Conservation (phyloP, 2,797 vertebrate species). For the Eulemur coronatus region DNA sequence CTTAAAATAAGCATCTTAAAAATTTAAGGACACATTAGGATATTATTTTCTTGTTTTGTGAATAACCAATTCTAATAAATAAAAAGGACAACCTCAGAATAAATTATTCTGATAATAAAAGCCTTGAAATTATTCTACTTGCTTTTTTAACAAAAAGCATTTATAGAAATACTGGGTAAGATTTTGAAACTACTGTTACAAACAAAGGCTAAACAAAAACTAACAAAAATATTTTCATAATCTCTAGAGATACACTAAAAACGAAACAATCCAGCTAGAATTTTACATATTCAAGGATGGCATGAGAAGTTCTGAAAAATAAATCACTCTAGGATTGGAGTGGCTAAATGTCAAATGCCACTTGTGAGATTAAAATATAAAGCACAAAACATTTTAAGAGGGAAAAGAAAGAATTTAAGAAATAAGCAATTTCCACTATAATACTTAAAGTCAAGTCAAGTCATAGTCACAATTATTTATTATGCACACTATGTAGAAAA, state of each 20-base stretch:
- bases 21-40: not conserved
- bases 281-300: not conserved
- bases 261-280: not conserved
- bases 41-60: not conserved
- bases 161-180: not conserved
- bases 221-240: not conserved
- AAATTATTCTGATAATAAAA: slow-evolving; percentile 18
- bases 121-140: not conserved
- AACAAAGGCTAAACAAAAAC: slow-evolving; percentile 12
- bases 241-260: not conserved
- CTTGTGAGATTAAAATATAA: slow-evolving; percentile 7
- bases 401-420: not conserved
- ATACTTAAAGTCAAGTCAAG: not conserved
- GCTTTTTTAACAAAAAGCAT: not conserved
- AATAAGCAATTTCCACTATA: not conserved
- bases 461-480: not conserved
- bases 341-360: not conserved
- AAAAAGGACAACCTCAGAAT: not conserved
- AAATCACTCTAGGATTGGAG: not conserved
- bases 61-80: not conserved
- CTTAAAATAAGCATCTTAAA: not conserved
- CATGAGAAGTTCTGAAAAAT: not conserved
- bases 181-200: not conserved
- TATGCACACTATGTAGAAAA: not conserved
- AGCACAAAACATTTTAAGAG: not conserved